These are phyloP conservation scores for Pelmatolapia mariae DNA, from an alignment of 2,113 vertebrate species.

Conservation along the genomic window DNA sequence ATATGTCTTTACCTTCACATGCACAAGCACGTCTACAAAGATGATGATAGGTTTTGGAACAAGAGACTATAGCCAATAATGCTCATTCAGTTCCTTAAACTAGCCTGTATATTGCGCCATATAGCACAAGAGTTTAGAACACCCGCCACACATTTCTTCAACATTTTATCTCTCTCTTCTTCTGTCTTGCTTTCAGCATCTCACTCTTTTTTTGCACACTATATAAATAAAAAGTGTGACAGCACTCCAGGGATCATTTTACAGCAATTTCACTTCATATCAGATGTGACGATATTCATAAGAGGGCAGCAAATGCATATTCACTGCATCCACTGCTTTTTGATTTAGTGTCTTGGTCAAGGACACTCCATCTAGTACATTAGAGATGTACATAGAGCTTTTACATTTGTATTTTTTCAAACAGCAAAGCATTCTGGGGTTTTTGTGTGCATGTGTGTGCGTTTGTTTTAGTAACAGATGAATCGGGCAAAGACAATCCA, in stretches of 20 bases:
- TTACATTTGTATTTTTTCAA: not conserved
- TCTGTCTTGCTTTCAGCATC: not conserved
- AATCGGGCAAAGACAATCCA: not conserved
- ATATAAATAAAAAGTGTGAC: conserved; percentile 42
- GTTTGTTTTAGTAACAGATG: not conserved
- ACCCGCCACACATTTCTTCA: conserved; percentile 5
- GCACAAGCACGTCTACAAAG: not conserved
- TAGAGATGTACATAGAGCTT: not conserved
- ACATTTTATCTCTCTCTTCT: conserved; percentile 13
- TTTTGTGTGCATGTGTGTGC: not conserved
- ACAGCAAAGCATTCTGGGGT: not conserved
- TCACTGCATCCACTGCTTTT: not conserved
- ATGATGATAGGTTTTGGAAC: not conserved
- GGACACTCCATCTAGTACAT: not conserved
- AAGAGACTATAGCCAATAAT: not conserved
- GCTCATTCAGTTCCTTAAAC: not conserved
- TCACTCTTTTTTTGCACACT: conserved; percentile 19
- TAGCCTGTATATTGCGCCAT: not conserved
- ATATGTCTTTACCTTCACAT: not conserved
- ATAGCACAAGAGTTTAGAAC: conserved; percentile 19
- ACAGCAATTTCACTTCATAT: conserved; percentile 44
- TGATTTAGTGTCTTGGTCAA: not conserved
- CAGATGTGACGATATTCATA: conserved; percentile 31
- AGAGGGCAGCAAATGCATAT: not conserved
- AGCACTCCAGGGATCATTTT: conserved; percentile 44